Evolutionary conservation across 2,113 vertebrate species (phyloP), one percentile per base, ranked within the genome.

Genomic region (Leptodactylus fuscus): DNA sequence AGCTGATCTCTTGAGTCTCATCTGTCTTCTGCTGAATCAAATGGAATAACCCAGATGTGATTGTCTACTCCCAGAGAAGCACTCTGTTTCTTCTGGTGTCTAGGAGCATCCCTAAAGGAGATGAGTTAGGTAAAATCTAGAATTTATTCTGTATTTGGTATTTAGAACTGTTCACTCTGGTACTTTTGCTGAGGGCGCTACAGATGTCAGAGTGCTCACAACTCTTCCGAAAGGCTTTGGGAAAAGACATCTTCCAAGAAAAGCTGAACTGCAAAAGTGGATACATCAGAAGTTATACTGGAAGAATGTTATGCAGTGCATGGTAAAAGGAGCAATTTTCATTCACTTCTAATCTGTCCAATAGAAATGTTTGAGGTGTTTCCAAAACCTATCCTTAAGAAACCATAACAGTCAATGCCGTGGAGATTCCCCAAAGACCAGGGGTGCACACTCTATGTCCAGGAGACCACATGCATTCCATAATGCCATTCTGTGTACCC

Each of bases 131-230:
- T 75, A 83, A 83, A 76, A 83, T 7, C 20, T 9, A 75, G 51
- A 62, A 83, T 75, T 83, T 83, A 83, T 83, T 62, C 24, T 2
- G 38, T 27, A 55, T 48, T 83, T 83, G 82, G 65, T 83, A 83
- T 83, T 83, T 75, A 75, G 70, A 83, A 75, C 53, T 83, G 70
- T 75, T 75, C 82, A 75, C 71, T 62, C 22, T n/a, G 44, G 36
- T 44, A 55, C 53, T 62, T 83, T 58, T 4, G 1, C 58, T 51
- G 46, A 7, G n/a, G 24, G 70, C 36, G 24, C 53, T 70, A 75
- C 51, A 74, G 70, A 58, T 76, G 70, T 83, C 53, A 46, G 36
- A 49, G 38, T 27, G 71, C n/a, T 62, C 82, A 65, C 70, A 83
- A 83, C 53, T 83, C 82, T 76, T 75, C 70, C n/a, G 20, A 41